Evolutionary conservation across 2,113 vertebrate genomes (phyloP).

Genomic region (Crypturellus undulatus): DNA sequence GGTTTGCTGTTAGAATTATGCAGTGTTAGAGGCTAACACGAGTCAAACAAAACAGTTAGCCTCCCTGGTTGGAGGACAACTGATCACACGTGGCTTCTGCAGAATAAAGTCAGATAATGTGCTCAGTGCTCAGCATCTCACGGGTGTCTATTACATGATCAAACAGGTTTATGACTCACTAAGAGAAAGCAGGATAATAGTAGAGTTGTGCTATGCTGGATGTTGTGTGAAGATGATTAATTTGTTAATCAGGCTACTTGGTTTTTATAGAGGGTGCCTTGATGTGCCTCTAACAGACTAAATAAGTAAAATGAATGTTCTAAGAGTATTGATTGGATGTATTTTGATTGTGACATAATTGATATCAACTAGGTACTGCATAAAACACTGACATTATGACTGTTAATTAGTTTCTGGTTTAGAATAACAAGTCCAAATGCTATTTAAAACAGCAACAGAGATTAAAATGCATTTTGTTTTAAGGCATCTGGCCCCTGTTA

Average conservation of each 20-base stretch:
- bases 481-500: neutral
- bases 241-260: neutral
- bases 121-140: constrained; percentile 4
- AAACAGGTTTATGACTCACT: neutral
- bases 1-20: constrained; percentile 60
- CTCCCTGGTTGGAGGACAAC: neutral
- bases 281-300: neutral
- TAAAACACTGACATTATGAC: neutral
- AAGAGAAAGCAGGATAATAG: neutral
- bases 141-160: constrained; percentile 22
- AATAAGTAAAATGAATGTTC: neutral
- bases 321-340: neutral
- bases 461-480: neutral
- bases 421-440: neutral
- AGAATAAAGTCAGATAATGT: neutral
- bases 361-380: neutral
- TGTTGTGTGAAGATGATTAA: neutral
- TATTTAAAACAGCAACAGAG: neutral
- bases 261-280: neutral
- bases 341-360: neutral
- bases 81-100: neutral
- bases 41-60: neutral
- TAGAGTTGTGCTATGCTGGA: neutral
- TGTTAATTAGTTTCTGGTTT: neutral
- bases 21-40: neutral